Percentiles rank a stretch among this genome's conserved stretches.
Conservation (phyloP, 2,888 invertebrate species). For the Lucinisca nassula region DNA sequence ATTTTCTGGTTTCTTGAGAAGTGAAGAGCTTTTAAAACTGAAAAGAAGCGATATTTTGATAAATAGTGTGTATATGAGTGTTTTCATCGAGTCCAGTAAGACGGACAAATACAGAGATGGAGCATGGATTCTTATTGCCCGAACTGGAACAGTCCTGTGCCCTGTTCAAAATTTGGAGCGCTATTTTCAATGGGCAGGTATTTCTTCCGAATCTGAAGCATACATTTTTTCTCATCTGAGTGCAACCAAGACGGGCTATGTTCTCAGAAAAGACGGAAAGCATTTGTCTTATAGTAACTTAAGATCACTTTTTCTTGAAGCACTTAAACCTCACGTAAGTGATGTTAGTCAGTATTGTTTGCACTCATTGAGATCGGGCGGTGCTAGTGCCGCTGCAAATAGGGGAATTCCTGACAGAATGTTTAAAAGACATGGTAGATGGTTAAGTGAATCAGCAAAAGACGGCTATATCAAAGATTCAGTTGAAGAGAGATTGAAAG, state of each 20-base stretch:
- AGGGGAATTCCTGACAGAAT: slow-evolving; percentile 46
- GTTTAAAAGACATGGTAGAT: slow-evolving; percentile 54
- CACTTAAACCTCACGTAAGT: slow-evolving; percentile 26
- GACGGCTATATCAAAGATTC: slow-evolving; percentile 54
- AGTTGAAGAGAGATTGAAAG: slow-evolving; percentile 22
- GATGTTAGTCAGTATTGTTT: slow-evolving; percentile 35
- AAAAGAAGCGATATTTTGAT: slow-evolving; percentile 28
- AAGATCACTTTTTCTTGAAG: too few relatives aligned
- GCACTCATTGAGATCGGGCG: slow-evolving; percentile 39
- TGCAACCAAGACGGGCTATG: slow-evolving; percentile 1
- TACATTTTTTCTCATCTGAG: slow-evolving; percentile 32
- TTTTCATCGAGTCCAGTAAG: slow-evolving; percentile 36
- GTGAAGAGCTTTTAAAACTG: slow-evolving; percentile 41
- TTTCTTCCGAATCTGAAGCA: slow-evolving; percentile 11
- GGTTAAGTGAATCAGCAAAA: slow-evolving; percentile 51
- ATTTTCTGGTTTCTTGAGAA: slow-evolving; percentile 43
- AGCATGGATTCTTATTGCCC: slow-evolving; percentile 43
- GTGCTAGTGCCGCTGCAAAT: slow-evolving; percentile 47
- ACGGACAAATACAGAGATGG: slow-evolving; percentile 47
- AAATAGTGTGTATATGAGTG: slow-evolving; percentile 21
- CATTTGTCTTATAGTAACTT: slow-evolving; percentile 39
- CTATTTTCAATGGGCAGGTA: slow-evolving; percentile 31
- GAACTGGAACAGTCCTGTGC: slow-evolving; percentile 36
- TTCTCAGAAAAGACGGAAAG: slow-evolving; percentile 9
- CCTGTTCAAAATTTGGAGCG: slow-evolving; percentile 40